Percentiles rank a stretch among this genome's conserved stretches.
These are phyloP conservation scores for Daktulosphaira vitifoliae DNA, from an alignment of 1,140 invertebrate genomes.

Conservation along the genomic window DNA sequence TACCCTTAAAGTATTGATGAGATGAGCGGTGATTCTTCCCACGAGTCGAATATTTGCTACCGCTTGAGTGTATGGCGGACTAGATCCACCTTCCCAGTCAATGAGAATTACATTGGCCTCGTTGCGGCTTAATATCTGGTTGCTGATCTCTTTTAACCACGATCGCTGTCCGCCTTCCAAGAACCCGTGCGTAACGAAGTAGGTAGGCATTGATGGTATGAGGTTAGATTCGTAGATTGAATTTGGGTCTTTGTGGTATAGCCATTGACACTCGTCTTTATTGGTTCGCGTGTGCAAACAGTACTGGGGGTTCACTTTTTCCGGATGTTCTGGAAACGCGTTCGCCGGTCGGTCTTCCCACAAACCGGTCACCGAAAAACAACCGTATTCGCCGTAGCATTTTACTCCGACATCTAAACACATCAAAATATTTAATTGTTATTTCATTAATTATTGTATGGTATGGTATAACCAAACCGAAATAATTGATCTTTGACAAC, in stretches of 20 bases:
- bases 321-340: conserved; percentile 59
- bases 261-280: conserved; percentile 48
- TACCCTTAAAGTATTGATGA: conserved; percentile 51
- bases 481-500: no score
- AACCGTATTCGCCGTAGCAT: conserved; percentile 73
- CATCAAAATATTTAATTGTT: no score
- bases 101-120: conserved; percentile 67
- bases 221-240: conserved; percentile 52
- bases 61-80: conserved; percentile 80
- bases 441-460: no score
- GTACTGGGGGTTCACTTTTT: conserved; percentile 48
- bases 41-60: conserved; percentile 83
- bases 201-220: conserved; percentile 54
- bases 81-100: conserved; percentile 75
- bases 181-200: conserved; percentile 75
- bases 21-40: conserved; percentile 68
- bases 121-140: conserved; percentile 51
- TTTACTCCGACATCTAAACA: conserved; percentile 37
- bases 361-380: conserved; percentile 69
- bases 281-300: conserved; percentile 49
- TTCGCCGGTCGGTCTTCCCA: conserved; percentile 67
- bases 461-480: no score
- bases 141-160: conserved; percentile 50
- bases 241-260: conserved; percentile 55
- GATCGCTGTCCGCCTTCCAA: conserved; percentile 67